Conservation (phyloP, 2,888 invertebrate genomes). For the Diogma glabrata region DNA sequence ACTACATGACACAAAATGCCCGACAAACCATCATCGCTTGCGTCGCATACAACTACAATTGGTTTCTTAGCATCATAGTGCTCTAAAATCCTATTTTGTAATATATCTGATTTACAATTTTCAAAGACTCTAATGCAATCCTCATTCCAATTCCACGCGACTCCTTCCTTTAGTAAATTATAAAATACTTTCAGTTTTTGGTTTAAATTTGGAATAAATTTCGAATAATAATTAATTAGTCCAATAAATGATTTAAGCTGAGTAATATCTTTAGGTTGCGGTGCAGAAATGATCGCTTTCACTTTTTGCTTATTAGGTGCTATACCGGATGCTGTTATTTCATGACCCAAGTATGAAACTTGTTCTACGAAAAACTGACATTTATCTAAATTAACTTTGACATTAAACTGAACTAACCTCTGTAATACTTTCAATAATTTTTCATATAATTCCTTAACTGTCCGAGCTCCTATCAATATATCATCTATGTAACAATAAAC, state of each 20-base stretch:
- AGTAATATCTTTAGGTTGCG: background rate
- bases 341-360: no score
- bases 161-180: no score
- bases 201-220: no score
- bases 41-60: no score
- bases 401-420: background rate
- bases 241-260: conserved; percentile 1
- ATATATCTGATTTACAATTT: background rate
- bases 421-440: background rate
- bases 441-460: background rate
- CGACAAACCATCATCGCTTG: no score
- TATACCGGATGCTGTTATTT: background rate
- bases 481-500: background rate
- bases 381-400: conserved; percentile 2
- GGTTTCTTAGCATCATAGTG: no score
- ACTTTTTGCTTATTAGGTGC: background rate
- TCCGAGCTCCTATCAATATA: background rate
- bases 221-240: background rate
- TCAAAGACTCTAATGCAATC: background rate
- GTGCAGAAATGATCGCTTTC: conserved; percentile 1
- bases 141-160: background rate
- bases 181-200: no score
- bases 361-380: no score
- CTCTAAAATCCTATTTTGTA: background rate
- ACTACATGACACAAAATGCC: no score